Percentiles rank a stretch among this genome's conserved stretches.
Evolutionary conservation across 2,888 invertebrate species (phyloP).

Genomic region (Melikaiella ostensackeni): DNA sequence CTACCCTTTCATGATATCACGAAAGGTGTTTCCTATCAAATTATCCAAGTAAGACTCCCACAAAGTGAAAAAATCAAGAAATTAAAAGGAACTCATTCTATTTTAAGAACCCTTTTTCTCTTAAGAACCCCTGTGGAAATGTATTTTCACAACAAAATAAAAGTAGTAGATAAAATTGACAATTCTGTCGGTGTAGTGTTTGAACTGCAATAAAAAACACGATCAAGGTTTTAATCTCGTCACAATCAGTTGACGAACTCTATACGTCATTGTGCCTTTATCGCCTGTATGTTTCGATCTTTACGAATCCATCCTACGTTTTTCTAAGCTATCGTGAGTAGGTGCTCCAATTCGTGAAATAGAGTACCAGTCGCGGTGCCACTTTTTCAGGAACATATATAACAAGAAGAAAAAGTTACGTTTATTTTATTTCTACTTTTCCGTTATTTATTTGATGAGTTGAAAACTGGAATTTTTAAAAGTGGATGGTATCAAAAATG

Average conservation of each 20-base stretch:
- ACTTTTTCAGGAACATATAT: conserved; percentile 4
- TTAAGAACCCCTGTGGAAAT: no score
- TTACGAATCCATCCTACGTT: conserved; percentile 26
- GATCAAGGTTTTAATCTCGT: conserved; percentile 28
- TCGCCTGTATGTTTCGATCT: conserved; percentile 19
- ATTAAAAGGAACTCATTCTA: neutral
- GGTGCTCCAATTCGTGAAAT: conserved; percentile 25
- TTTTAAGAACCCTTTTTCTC: no score
- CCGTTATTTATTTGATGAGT: neutral
- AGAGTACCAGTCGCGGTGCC: conserved; percentile 8
- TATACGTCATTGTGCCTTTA: conserved; percentile 12
- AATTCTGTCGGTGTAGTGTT: neutral
- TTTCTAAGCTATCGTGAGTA: conserved; percentile 23
- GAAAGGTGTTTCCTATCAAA: neutral
- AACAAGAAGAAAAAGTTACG: neutral
- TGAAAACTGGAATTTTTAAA: neutral
- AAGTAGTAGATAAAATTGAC: neutral
- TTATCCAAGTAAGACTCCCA: neutral
- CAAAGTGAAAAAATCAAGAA: neutral
- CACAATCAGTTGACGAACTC: conserved; percentile 11
- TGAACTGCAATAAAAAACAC: neutral
- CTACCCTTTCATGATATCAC: neutral
- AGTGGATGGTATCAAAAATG: neutral
- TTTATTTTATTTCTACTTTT: conserved; percentile 11
- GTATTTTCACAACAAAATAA: no score